Percentiles rank a stretch among this genome's conserved stretches.
Evolutionary conservation across 2,888 invertebrate genomes (phyloP).

Genomic region (Agelastica alni): DNA sequence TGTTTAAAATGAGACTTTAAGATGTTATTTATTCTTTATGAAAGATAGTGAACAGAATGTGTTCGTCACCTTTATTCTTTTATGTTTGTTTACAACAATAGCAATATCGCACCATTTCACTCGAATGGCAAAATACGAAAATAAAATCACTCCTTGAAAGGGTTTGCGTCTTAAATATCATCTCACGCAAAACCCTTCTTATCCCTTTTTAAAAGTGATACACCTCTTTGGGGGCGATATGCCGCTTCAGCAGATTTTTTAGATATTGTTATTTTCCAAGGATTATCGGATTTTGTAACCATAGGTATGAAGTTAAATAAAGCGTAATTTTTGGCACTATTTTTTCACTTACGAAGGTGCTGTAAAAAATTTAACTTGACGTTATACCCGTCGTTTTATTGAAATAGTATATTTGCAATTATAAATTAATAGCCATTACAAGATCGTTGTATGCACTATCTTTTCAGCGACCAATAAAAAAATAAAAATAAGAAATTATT

Average conservation of each 20-base stretch:
- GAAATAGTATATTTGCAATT: too few species aligned
- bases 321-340: slow-evolving; percentile 26
- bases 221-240: slow-evolving; percentile 27
- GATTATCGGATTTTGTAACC: slow-evolving; percentile 31
- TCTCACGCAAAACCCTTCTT: slow-evolving; percentile 32
- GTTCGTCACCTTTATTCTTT: slow-evolving; percentile 17
- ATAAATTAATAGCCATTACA: too few species aligned
- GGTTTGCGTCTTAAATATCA: slow-evolving; percentile 36
- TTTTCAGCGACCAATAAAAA: too few species aligned
- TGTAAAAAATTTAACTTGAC: too few species aligned
- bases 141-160: slow-evolving; percentile 38
- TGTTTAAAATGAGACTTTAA: background rate
- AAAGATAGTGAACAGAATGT: background rate
- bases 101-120: slow-evolving; percentile 24
- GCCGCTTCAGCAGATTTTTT: slow-evolving; percentile 28
- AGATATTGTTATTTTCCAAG: slow-evolving; percentile 27
- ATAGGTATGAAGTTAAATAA: slow-evolving; percentile 28
- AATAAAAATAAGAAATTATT: too few species aligned
- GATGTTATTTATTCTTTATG: background rate
- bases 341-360: slow-evolving; percentile 16
- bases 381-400: too few species aligned
- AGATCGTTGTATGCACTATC: too few species aligned
- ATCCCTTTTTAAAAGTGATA: slow-evolving; percentile 37
- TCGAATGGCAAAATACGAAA: slow-evolving; percentile 26
- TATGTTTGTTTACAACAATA: slow-evolving; percentile 26